Evolutionary conservation across 2,113 vertebrate species (phyloP).

Genomic region (Pungitius pungitius): DNA sequence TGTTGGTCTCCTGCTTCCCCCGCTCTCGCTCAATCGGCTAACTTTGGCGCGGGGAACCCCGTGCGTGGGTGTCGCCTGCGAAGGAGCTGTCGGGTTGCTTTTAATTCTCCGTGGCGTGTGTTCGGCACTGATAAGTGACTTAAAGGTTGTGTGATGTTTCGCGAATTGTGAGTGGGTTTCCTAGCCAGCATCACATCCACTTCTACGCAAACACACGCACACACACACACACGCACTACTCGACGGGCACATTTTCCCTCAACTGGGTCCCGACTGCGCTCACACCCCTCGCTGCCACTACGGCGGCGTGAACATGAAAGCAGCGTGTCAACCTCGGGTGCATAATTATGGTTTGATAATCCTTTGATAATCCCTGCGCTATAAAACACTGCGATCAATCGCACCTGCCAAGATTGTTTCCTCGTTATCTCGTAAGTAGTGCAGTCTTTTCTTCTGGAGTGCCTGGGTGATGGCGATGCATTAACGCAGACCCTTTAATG

Average conservation of each 20-base stretch:
- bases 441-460: constrained; percentile 58
- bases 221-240: neutral
- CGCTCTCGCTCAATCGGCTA: constrained; percentile 1
- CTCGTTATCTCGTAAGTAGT: constrained; percentile 78
- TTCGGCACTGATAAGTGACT: constrained; percentile 54
- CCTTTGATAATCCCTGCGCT: constrained; percentile 78
- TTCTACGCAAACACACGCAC: neutral
- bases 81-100: too few species aligned
- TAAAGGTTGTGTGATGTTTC: constrained; percentile 36
- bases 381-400: constrained; percentile 75
- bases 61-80: constrained; percentile 9
- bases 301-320: constrained; percentile 65
- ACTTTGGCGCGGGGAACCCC: constrained; percentile 20
- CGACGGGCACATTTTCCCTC: neutral
- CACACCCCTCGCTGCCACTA: constrained; percentile 52
- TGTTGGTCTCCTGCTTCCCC: constrained; percentile 12
- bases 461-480: constrained; percentile 46
- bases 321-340: constrained; percentile 63
- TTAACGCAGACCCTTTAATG: constrained; percentile 63
- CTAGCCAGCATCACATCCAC: constrained; percentile 5
- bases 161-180: constrained; percentile 14
- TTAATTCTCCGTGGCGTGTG: constrained; percentile 27
- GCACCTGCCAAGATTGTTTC: constrained; percentile 70
- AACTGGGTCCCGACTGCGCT: constrained; percentile 6
- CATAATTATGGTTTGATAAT: constrained; percentile 79